Conservation (phyloP, 1,140 invertebrate genomes). For the Eriosoma lanigerum region DNA sequence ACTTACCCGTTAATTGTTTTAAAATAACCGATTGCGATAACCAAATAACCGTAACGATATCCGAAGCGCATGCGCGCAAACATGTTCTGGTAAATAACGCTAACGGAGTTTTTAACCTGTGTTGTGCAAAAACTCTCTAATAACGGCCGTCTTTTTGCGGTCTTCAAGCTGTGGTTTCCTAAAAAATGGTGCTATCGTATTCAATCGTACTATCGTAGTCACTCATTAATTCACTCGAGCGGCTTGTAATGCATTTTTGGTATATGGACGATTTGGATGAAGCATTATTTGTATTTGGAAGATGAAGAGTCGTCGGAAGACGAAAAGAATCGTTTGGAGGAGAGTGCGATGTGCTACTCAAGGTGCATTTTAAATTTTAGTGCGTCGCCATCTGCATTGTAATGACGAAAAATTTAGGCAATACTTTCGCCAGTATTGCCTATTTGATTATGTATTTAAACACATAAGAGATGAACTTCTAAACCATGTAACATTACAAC, state of each 20-base stretch:
- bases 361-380: too few relatives aligned
- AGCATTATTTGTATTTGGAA: neutral
- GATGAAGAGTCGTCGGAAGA: neutral
- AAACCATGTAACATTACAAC: neutral
- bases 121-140: too few relatives aligned
- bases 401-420: slow-evolving; percentile 4
- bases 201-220: neutral
- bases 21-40: too few relatives aligned
- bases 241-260: neutral
- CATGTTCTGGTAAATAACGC: too few relatives aligned
- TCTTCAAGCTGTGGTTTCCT: neutral
- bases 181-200: neutral
- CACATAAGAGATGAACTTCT: neutral
- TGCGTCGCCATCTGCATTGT: neutral
- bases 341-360: too few relatives aligned
- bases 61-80: too few relatives aligned
- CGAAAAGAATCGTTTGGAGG: neutral
- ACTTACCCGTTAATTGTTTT: too few relatives aligned
- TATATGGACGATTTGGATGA: neutral
- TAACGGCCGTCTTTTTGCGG: too few relatives aligned
- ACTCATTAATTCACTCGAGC: neutral
- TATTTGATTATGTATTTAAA: neutral
- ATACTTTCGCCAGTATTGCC: neutral
- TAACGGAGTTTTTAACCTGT: too few relatives aligned
- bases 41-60: too few relatives aligned